A percentile compares a stretch with the other conserved stretches of the same genome.
Conservation (phyloP, 2,113 vertebrate genomes). For the Boleophthalmus pectinirostris region DNA sequence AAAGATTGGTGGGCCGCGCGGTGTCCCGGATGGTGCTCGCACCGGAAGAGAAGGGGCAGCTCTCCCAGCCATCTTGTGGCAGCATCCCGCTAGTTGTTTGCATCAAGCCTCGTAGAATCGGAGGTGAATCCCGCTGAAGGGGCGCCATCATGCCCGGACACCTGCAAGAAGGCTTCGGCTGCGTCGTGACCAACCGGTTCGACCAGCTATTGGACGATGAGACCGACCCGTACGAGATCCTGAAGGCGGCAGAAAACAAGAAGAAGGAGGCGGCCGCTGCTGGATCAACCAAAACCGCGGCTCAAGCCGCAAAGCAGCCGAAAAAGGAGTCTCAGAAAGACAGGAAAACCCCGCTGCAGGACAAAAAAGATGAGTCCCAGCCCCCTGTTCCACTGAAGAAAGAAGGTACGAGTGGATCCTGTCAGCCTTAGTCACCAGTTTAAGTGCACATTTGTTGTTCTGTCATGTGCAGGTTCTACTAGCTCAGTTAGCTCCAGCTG, state of each 20-base stretch:
- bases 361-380: slow-evolving; percentile 85
- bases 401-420: slow-evolving; percentile 76
- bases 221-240: slow-evolving; percentile 92
- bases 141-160: slow-evolving; percentile 99
- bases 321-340: slow-evolving; percentile 96
- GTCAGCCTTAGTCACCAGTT: neutral
- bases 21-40: slow-evolving; percentile 88
- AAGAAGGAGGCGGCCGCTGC: slow-evolving; percentile 89
- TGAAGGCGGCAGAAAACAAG: slow-evolving; percentile 92
- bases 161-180: slow-evolving; percentile 97
- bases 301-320: slow-evolving; percentile 89
- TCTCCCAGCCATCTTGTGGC: slow-evolving; percentile 98
- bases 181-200: slow-evolving; percentile 97
- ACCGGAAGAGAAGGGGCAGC: slow-evolving; percentile 96
- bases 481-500: slow-evolving; percentile 38
- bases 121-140: slow-evolving; percentile 91
- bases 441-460: slow-evolving; percentile 25
- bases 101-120: slow-evolving; percentile 89
- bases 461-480: slow-evolving; percentile 50
- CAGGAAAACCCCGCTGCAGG: slow-evolving; percentile 85
- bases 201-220: slow-evolving; percentile 98
- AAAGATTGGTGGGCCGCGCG: slow-evolving; percentile 44
- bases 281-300: slow-evolving; percentile 82
- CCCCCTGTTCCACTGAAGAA: slow-evolving; percentile 84
- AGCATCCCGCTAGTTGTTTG: slow-evolving; percentile 80